Evolutionary conservation across 2,113 vertebrate genomes (phyloP).

Genomic region (Myotis davidii): DNA sequence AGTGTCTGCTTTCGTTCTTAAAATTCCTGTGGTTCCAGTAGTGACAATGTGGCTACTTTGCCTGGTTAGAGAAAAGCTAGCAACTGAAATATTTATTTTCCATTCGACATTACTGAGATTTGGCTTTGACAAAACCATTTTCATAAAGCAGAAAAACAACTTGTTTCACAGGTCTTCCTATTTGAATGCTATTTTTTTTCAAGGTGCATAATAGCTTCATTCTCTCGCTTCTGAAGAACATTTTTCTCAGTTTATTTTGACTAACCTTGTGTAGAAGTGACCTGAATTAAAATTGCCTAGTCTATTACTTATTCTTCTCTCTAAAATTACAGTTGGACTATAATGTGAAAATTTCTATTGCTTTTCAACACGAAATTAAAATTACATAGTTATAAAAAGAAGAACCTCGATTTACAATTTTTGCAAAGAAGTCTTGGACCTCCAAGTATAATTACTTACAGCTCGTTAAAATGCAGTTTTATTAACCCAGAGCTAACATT

Average conservation of each 20-base stretch:
- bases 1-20: neutral
- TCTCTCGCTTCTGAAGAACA: conserved; percentile 34
- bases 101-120: neutral
- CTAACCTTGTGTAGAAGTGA: conserved; percentile 60
- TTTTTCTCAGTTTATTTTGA: conserved; percentile 55
- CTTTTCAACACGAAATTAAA: conserved; percentile 77
- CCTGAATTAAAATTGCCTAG: conserved; percentile 70
- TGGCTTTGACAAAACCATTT: conserved; percentile 32
- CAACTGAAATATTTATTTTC: neutral
- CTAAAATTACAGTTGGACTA: conserved; percentile 69
- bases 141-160: conserved; percentile 39
- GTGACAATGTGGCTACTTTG: neutral
- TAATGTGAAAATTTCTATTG: conserved; percentile 70
- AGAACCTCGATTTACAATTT: conserved; percentile 69
- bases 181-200: neutral
- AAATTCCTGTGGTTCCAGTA: neutral
- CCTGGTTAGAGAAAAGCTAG: neutral
- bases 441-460: conserved; percentile 74
- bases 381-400: conserved; percentile 67
- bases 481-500: conserved; percentile 72
- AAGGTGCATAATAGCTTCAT: conserved; percentile 54
- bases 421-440: conserved; percentile 68
- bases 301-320: conserved; percentile 59
- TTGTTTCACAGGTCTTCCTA: neutral
- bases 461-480: conserved; percentile 71